Evolutionary conservation across 2,113 vertebrate genomes (phyloP).

Genomic region (Cryptotis parvus): DNA sequence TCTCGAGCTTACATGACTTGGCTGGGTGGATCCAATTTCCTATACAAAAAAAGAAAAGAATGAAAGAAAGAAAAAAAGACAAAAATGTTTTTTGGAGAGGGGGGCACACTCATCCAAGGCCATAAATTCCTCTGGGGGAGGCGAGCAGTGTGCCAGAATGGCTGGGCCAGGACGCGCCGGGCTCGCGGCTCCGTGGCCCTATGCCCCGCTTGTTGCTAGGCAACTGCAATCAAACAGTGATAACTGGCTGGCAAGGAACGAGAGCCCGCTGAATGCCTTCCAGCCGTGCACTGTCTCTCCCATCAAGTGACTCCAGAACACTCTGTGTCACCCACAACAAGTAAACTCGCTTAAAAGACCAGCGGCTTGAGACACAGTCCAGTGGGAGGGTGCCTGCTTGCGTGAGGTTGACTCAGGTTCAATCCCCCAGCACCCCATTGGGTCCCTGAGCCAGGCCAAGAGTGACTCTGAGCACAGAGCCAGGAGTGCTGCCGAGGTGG

Average conservation of each 20-base stretch:
- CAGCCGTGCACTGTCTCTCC: constrained; percentile 70
- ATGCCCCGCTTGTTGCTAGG: constrained; percentile 73
- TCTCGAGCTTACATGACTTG: constrained; percentile 82
- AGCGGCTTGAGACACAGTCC: constrained; percentile 18
- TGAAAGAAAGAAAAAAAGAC: constrained; percentile 62
- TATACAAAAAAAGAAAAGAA: constrained; percentile 71
- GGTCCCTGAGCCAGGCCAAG: no score
- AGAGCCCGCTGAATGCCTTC: constrained; percentile 64
- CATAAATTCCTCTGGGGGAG: constrained; percentile 86
- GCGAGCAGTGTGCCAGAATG: constrained; percentile 75
- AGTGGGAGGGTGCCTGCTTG: background rate
- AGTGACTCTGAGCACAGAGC: no score
- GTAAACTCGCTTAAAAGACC: constrained; percentile 69
- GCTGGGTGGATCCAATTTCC: constrained; percentile 83
- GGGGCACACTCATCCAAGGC: constrained; percentile 73
- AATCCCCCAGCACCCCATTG: no score
- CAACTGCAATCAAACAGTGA: constrained; percentile 80
- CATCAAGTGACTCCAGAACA: constrained; percentile 70
- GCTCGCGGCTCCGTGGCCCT: constrained; percentile 26
- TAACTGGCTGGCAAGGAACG: constrained; percentile 76
- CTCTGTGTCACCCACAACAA: constrained; percentile 67
- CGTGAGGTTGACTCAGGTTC: no score
- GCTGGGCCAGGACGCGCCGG: constrained; percentile 50
- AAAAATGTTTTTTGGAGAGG: background rate
- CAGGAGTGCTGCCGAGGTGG: no score